Conservation (phyloP, 2,797 vertebrate species). For the Halcyon smyrnensis region DNA sequence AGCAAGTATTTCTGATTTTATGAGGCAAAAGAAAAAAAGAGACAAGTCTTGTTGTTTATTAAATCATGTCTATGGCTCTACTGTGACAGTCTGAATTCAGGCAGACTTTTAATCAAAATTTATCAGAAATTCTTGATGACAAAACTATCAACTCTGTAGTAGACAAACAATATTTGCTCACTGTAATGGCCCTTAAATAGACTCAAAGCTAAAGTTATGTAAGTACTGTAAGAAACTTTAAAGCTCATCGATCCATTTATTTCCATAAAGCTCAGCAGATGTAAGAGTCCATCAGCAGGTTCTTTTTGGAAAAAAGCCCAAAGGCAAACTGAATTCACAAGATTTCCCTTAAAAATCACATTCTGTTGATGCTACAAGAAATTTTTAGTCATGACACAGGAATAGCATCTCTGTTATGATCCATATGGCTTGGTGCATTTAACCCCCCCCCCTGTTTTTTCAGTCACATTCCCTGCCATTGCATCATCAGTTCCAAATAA, state of each 20-base stretch:
- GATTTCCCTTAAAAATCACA: not conserved
- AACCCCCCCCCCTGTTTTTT: not conserved
- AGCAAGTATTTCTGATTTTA: not conserved
- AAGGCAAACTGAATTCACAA: slow-evolving; percentile 22
- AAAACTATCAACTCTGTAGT: not conserved
- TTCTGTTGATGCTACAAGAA: slow-evolving; percentile 26
- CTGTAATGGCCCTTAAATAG: not conserved
- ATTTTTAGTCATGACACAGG: slow-evolving; percentile 26
- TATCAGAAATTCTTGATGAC: not conserved
- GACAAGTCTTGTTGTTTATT: not conserved
- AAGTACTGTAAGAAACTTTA: not conserved
- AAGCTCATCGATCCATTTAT: not conserved
- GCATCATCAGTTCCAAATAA: not conserved
- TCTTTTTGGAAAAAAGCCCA: slow-evolving; percentile 11
- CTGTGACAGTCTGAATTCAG: not conserved
- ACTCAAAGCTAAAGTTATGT: not conserved
- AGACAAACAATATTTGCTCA: not conserved
- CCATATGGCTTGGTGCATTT: slow-evolving; percentile 7
- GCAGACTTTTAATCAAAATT: not conserved
- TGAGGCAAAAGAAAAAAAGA: not conserved
- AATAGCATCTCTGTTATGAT: slow-evolving; percentile 12
- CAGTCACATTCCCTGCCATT: not conserved
- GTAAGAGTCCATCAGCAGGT: not conserved
- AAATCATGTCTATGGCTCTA: not conserved
- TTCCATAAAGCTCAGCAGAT: slow-evolving; percentile 17